A percentile compares a stretch with the other conserved stretches of the same genome.
Evolutionary conservation across 2,888 invertebrate species (phyloP).

Genomic region (Slavum lentiscoides): DNA sequence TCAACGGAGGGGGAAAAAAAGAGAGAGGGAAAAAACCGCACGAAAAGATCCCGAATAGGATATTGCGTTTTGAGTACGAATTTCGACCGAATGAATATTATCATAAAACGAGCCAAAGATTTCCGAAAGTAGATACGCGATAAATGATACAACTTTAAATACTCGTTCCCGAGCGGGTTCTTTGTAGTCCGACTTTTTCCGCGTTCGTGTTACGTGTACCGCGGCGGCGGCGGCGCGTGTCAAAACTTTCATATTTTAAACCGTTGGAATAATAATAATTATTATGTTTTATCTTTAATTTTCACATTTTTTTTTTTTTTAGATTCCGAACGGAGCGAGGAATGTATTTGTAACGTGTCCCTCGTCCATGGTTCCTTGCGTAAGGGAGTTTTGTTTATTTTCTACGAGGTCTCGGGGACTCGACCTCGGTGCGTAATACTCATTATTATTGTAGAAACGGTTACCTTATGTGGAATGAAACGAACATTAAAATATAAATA

Average conservation of each 20-base stretch:
- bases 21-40: background rate
- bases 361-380: too few species aligned
- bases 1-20: background rate
- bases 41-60: slow-evolving; percentile 3
- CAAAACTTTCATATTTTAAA: slow-evolving; percentile 15
- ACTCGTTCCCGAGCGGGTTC: slow-evolving; percentile 7
- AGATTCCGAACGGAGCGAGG: too few species aligned
- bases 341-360: too few species aligned
- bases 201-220: background rate
- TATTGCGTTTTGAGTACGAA: slow-evolving; percentile 6
- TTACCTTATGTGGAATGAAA: too few species aligned
- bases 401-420: too few species aligned
- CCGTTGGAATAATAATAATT: background rate
- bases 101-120: slow-evolving; percentile 19
- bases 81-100: slow-evolving; percentile 30
- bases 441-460: too few species aligned
- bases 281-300: slow-evolving; percentile 6
- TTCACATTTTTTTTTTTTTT: background rate
- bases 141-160: slow-evolving; percentile 32
- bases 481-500: too few species aligned
- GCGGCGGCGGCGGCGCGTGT: background rate
- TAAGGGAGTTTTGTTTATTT: too few species aligned
- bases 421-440: too few species aligned
- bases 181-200: background rate
- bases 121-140: background rate